Base-by-base conservation (phyloP, 2,888 invertebrate genomes). In the Diaprepes abbreviatus region DNA sequence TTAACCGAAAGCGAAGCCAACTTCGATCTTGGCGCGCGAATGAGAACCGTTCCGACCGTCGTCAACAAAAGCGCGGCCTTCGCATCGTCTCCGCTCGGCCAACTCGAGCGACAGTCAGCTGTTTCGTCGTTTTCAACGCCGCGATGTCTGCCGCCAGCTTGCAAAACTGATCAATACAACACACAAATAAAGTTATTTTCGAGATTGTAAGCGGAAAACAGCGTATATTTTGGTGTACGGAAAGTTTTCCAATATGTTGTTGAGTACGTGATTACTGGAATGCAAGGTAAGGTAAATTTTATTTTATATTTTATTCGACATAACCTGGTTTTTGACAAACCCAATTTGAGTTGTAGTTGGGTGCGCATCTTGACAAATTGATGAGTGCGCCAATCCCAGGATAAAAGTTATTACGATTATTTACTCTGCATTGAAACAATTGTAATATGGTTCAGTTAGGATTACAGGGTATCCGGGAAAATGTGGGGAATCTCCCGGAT, bases 141-240 rank as follows among this genome's bases (percentile, higher is more conserved):
- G 38, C 33, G 14, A 24, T 24, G 64, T 54, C 50, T 64, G 50
- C 55, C 64, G 64, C 43, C 54, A 64, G 52, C 28, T 50, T 10
- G 57, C 55, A 21, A 43, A 64, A 33, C 55, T 54, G 64, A 64
- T 64, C 64, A 52, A 64, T 64, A 54, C 57, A 21, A 55, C 33
- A 55, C 43, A 33, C 54, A 21, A 33, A 38, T 38, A 62, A 50
- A 62, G 52, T 38, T 35, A 43, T 36, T 52, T 38, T 62, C 67
- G 9, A 35, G 31, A 43, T 54, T 62, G 16, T 55, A 60, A 36
- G 45, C 12, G 40, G 31, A 59, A 43, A 59, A 38, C 24, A 48
- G 24, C 40, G 21, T 45, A 19, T 48, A 60, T 62, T 38, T 48
- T 52, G 12, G 14, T 28, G n/a, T 28, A 12, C n/a, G 14, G 24